Base-by-base conservation (phyloP, 2,797 vertebrate genomes). In the Iguana delicatissima region DNA sequence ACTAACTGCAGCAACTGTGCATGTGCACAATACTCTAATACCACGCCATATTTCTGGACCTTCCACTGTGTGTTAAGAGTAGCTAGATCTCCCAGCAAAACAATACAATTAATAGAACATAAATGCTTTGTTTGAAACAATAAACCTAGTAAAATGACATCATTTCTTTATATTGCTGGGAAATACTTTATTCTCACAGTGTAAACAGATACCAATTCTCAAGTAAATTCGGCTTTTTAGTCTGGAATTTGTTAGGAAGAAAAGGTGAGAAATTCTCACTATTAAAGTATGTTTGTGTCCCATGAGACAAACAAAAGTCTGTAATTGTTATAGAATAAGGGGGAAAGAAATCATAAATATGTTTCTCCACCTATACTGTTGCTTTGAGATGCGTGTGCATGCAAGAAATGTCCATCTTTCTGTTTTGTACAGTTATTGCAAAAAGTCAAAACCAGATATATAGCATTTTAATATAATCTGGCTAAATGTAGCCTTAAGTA, bases 201-300 rank as follows among this genome's bases (percentile, higher is more conserved):
- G 69, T 76, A 84, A 84, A 84, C 72, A 76, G 69, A 84, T 55
- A 35, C 50, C 72, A 80, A 84, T 84, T 84, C 80, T 84, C 55
- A 84, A 84, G 69, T 62, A 89, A 76, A 84, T 35, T 14, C 72
- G 74, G 55, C 62, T 38, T 76, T 81, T 46, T 29, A n/a, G 72
- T 76, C 81, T 89, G 80, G 72, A 89, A 89, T 82, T 89, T 89
- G 52, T 89, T 89, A 83, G 59, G 87, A 89, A 89, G 67, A 69
- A 69, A 69, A 83, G 69, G 67, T 83, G 87, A 35, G 80, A 82
- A 89, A 89, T 20, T 52, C 80, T 83, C 69, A 38, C 50, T 89
- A 83, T 83, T 89, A 89, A 89, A 55, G 67, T 59, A 6, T 57
- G 18, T 8, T 67, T 82, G 16, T 83, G 52, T 46, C 80, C n/a